Base-by-base conservation (phyloP, 1,140 invertebrate species). In the Drosophila tani region DNA sequence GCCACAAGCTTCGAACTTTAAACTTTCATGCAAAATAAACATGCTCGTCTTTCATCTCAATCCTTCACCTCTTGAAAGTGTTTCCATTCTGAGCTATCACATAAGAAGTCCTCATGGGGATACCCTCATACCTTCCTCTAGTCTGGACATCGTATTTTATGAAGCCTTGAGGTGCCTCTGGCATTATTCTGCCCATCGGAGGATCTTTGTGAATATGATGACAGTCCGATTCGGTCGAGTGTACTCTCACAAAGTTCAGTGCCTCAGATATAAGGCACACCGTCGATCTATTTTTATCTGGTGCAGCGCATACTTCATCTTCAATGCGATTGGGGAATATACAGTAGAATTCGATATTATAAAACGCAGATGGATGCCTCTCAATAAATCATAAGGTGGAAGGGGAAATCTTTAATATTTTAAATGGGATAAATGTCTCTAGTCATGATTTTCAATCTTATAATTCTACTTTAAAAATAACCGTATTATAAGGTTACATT, bases 131-230 rank as follows among this genome's bases (percentile, higher is more conserved):
- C 24, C 55, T 76, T 41, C 24, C 15, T 27, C 53, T 35, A 3
- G 24, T 17, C 5, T 29, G 50, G 7, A 65, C 40, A n/a, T 78
- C 67, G 17, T 79, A 78, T 57, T 65, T 62, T 32, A 80, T 47
- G 43, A 29, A 75, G 47, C 79, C 77, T n/a, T 81, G 57, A 27
- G 45, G 63, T 50, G 78, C 62, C 57, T 68, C 78, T 0, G 78
- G 77, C 78, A 81, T 80, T 69, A 41, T 47, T 24, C 29, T 58
- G 19, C 41, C 64, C 55, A 62, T 60, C 7, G 5, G n/a, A 6
- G 19, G 21, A 47, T 71, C 12, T 38, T 21, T 62, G 21, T 38
- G 19, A 1, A 38, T 21, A 38, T 24, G 24, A 27, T 46, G 65
- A 17, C 21, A 49, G 27, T 41, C 35, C 40, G 15, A 71, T 58